Evolutionary conservation across 2,888 invertebrate species (phyloP), one percentile per base, ranked within the genome.

Genomic region (Idaea straminata): DNA sequence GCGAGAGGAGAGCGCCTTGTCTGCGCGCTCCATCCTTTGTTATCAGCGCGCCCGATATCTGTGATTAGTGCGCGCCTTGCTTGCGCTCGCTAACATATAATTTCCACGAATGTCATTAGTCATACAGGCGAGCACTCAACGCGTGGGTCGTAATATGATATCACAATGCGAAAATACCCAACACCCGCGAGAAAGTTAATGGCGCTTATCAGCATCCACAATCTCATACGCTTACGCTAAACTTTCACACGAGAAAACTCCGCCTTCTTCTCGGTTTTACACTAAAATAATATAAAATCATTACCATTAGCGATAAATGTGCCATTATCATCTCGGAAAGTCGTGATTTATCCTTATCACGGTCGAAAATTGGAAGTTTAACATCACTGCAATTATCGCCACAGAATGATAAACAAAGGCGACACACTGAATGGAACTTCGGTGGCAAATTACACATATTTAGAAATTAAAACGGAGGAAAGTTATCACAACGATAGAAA

Each of bases 371-470:
- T 94, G 95, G 95, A 93, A 95, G 94, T 93, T 94, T 95, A 93
- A 94, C 95, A 94, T 96, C 96, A 94, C 95, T 93, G 92, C 93
- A 94, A 92, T 93, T 93, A 93, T 93, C 93, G 91, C 95, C 95
- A 93, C 94, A 94, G 89, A 94, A 94, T 93, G 96, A 96, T 95
- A 97, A 96, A 95, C 97, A 97, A 95, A 97, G 96, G 94, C 97
- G 96, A 96, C 97, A 97, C 94, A 97, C 96, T 95, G 96, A 96
- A 95, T 96, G 96, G 94, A 96, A 97, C 95, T 97, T 97, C 95
- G 96, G 95, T 95, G 97, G 97, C 95, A 97, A 96, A 95, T 95
- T 95, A 95, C 96, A 96, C 97, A 97, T 97, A 95, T 95, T 96
- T 96, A 94, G 92, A 91, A 92, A 92, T 86, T 83, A 92, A 89